Evolutionary conservation across 2,888 invertebrate genomes (phyloP), one percentile per base, ranked within the genome.

Genomic region (Papilio gigon): DNA sequence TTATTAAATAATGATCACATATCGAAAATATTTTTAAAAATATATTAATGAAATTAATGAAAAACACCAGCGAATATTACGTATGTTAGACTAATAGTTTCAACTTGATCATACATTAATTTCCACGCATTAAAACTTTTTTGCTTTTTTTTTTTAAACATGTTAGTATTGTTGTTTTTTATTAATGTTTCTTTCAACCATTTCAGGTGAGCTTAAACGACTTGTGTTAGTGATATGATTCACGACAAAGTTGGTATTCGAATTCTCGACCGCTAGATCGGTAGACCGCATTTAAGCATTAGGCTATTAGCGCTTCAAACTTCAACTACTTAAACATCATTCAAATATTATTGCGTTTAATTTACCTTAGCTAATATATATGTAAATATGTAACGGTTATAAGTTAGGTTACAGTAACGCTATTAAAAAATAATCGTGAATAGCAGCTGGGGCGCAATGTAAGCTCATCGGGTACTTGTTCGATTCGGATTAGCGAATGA

Each of bases 401-500:
- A 30, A 30, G 30, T 56, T 56, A 56, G 17, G 53, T 56, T 56
- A 53, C n/a, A 53, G 53, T 53, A 53, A 53, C 27, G 50, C 27
- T 53, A 53, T 53, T 53, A 53, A 53, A 53, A 53, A 53, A 53
- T 53, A 53, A 53, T 53, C 30, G 27, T 53, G 30, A 53, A 44
- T 33, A 35, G 60, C 60, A 67, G 60, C 47, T 47, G 5, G 42
- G 20, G 40, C 56, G 61, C 62, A 33, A 42, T 20, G 64, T 60
- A 59, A 40, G 68, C 68, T 59, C 68, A 60, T 68, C 65, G 40
- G 56, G 67, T 56, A 65, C 69, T 81, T 78, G 84, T 86, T 86
- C 79, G 84, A 82, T 81, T 86, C 85, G 87, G 89, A 90, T 91
- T 90, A 90, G 90, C 90, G 88, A 89, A 88, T 88, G 87, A 87